Percentiles rank a stretch among this genome's conserved stretches.
phyloP scores from a whole-genome alignment of 64 coral and sea anemone species.

The Catalaphyllia jardinei region DNA sequence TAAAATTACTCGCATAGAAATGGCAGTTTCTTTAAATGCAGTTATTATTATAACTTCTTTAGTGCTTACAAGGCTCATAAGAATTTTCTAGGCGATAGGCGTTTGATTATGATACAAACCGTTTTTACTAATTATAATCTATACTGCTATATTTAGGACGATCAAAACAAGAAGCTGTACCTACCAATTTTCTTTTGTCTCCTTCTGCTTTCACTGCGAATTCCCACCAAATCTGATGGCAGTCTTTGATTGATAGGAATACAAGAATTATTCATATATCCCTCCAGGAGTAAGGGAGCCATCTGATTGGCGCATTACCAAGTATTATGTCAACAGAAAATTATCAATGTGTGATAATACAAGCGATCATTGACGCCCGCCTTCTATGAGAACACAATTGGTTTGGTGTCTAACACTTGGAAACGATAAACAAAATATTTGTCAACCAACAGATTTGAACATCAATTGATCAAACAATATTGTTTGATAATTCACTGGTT shows the following conservation, averaged over 20 bases:
- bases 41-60: too few species aligned
- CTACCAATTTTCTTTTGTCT: background rate
- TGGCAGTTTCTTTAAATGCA: too few species aligned
- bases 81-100: too few species aligned
- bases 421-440: background rate
- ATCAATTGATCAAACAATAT: background rate
- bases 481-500: background rate
- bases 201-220: too few species aligned
- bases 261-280: background rate
- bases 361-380: background rate
- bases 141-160: background rate
- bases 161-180: background rate
- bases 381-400: background rate
- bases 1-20: too few species aligned
- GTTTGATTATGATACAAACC: too few species aligned
- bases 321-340: conserved; percentile 34
- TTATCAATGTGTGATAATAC: background rate
- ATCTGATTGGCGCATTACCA: conserved; percentile 4
- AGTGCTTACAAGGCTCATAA: too few species aligned
- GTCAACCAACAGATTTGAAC: background rate
- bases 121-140: too few species aligned
- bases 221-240: background rate
- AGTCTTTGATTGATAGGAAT: background rate
- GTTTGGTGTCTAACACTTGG: conserved; percentile 20
- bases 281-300: too few species aligned